Evolutionary conservation across 2,888 invertebrate genomes (phyloP).

Genomic region (Phania funesta): DNA sequence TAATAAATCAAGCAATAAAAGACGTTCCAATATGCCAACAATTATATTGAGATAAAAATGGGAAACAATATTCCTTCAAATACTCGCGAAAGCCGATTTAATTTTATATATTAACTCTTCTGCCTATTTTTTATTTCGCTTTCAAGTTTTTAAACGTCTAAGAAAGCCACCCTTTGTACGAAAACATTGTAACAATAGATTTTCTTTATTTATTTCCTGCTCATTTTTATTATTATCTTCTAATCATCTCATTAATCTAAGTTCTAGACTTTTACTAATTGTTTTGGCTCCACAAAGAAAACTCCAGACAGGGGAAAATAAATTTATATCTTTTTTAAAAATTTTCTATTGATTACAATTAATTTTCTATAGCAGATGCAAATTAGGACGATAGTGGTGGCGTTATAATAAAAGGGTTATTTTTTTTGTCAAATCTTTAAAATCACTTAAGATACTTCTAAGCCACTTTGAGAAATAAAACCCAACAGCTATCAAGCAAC

Average conservation of each 20-base stretch:
- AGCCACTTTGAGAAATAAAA: conserved; percentile 43
- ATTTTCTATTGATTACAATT: conserved; percentile 51
- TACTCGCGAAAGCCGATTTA: too few relatives aligned
- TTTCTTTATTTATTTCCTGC: conserved; percentile 18
- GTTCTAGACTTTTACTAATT: conserved; percentile 77
- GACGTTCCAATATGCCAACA: too few relatives aligned
- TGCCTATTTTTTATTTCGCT: too few relatives aligned
- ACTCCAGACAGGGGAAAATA: conserved; percentile 34
- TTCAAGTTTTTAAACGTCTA: too few relatives aligned
- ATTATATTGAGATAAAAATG: too few relatives aligned
- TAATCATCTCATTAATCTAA: conserved; percentile 63
- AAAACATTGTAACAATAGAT: background rate
- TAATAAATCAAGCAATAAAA: too few relatives aligned
- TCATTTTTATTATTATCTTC: conserved; percentile 21
- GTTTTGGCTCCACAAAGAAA: conserved; percentile 76
- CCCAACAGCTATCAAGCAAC: background rate
- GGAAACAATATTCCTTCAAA: too few relatives aligned
- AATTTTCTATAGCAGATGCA: conserved; percentile 51
- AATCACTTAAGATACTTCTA: conserved; percentile 60
- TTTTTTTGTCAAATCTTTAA: conserved; percentile 16
- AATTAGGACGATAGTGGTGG: conserved; percentile 35
- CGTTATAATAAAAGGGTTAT: conserved; percentile 49
- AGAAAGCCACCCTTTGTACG: background rate
- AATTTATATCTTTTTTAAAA: conserved; percentile 40
- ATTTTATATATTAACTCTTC: too few relatives aligned